These are phyloP conservation scores for Malurus splendens DNA, from an alignment of 2,797 vertebrate species.

Conservation along the genomic window DNA sequence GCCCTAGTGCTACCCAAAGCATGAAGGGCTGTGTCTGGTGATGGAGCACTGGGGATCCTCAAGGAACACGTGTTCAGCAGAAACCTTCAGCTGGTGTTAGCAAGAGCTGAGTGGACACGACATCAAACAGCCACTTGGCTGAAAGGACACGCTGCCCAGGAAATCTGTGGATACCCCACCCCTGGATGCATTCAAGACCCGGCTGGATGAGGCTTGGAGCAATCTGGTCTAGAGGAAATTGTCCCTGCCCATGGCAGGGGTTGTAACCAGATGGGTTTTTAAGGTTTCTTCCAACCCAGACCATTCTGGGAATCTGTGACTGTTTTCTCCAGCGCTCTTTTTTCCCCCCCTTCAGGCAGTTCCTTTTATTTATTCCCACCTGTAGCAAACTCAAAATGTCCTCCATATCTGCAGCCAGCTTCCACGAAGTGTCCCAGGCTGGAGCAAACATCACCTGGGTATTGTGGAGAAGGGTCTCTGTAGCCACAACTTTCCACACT, in stretches of 20 bases:
- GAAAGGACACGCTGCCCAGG: not conserved
- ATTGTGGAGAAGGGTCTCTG: not conserved
- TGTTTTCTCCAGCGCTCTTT: not conserved
- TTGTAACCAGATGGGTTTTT: not conserved
- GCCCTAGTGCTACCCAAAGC: not conserved
- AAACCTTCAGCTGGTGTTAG: not conserved
- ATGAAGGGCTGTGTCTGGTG: rapidly evolving
- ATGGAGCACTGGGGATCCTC: not conserved
- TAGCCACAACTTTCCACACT: not conserved
- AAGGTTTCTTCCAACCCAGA: not conserved
- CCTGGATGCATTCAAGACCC: not conserved
- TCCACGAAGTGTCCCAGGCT: not conserved
- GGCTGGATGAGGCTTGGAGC: not conserved
- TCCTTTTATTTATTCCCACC: slow-evolving; percentile 45
- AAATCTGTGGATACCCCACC: not conserved
- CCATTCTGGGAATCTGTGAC: not conserved
- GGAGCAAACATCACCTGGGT: not conserved
- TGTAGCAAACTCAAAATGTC: not conserved
- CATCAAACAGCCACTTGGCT: not conserved
- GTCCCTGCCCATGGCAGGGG: not conserved
- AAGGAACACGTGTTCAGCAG: rapidly evolving
- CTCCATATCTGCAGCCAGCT: not conserved
- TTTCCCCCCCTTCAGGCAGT: not conserved
- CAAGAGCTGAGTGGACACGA: rapidly evolving
- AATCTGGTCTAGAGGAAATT: not conserved